Evolutionary conservation across 2,888 invertebrate genomes (phyloP).

Genomic region (Elysia crispata): DNA sequence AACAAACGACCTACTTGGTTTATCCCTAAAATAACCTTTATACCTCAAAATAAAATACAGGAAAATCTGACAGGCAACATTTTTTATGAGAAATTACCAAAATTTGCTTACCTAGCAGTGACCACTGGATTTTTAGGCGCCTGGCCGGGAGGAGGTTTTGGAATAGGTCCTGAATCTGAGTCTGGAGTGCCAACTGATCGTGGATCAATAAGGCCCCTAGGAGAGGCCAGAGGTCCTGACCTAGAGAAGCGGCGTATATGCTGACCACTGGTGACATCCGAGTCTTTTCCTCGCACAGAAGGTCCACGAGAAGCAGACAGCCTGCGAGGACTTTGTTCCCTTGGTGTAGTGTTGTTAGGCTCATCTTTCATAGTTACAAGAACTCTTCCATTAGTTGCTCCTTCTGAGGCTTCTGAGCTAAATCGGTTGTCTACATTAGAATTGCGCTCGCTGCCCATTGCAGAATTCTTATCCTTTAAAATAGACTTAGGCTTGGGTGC

Average conservation of each 20-base stretch:
- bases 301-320: slow-evolving; percentile 49
- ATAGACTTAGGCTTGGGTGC: slow-evolving; percentile 47
- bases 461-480: slow-evolving; percentile 50
- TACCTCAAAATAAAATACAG: too few species aligned
- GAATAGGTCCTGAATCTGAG: slow-evolving; percentile 59
- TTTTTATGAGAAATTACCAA: not conserved
- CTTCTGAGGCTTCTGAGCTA: slow-evolving; percentile 37
- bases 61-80: too few species aligned
- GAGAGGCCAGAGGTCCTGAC: slow-evolving; percentile 30
- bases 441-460: slow-evolving; percentile 38
- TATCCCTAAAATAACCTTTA: too few species aligned
- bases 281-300: slow-evolving; percentile 28
- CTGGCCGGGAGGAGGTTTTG: slow-evolving; percentile 70
- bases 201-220: slow-evolving; percentile 36
- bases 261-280: slow-evolving; percentile 17
- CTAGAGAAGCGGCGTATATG: slow-evolving; percentile 47
- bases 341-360: slow-evolving; percentile 26
- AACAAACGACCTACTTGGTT: too few species aligned
- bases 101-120: slow-evolving; percentile 64
- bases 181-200: slow-evolving; percentile 52
- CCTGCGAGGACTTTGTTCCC: slow-evolving; percentile 50
- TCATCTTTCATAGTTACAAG: slow-evolving; percentile 44
- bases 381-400: slow-evolving; percentile 22
- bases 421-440: slow-evolving; percentile 48
- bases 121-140: slow-evolving; percentile 69